Percentiles rank a stretch among this genome's conserved stretches.
Evolutionary conservation across 2,888 invertebrate genomes (phyloP).

Genomic region (Chloroclystis v-ata): DNA sequence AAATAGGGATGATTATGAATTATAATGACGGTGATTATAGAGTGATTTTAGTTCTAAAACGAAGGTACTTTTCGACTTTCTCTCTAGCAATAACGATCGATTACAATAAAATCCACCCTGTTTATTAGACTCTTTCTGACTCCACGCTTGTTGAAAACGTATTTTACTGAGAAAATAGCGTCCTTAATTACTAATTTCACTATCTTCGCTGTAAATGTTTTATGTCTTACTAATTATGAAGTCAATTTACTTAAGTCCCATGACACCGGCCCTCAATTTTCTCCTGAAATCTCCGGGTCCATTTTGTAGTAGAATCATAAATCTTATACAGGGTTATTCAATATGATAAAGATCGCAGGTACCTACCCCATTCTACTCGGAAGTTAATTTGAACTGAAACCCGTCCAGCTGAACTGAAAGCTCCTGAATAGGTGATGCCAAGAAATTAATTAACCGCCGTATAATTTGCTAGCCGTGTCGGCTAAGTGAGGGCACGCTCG

Average conservation of each 20-base stretch:
- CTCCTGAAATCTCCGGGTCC: background rate
- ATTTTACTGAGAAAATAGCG: too few relatives aligned
- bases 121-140: too few relatives aligned
- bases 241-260: background rate
- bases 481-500: too few relatives aligned
- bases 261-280: background rate
- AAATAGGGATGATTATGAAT: too few relatives aligned
- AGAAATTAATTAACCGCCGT: slow-evolving; percentile 10
- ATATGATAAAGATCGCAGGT: slow-evolving; percentile 17
- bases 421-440: slow-evolving; percentile 9
- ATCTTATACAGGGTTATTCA: slow-evolving; percentile 3
- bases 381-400: slow-evolving; percentile 18
- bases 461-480: too few relatives aligned
- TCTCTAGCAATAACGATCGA: too few relatives aligned
- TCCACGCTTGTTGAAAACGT: too few relatives aligned
- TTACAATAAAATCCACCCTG: too few relatives aligned
- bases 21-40: too few relatives aligned
- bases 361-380: slow-evolving; percentile 9
- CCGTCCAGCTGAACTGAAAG: background rate
- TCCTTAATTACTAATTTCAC: too few relatives aligned
- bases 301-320: slow-evolving; percentile 5
- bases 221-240: background rate
- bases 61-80: too few relatives aligned
- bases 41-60: too few relatives aligned
- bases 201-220: background rate